A percentile compares a stretch with the other conserved stretches of the same genome.
Evolutionary conservation across 2,797 vertebrate species (phyloP).

Genomic region (Galagoides demidoff): DNA sequence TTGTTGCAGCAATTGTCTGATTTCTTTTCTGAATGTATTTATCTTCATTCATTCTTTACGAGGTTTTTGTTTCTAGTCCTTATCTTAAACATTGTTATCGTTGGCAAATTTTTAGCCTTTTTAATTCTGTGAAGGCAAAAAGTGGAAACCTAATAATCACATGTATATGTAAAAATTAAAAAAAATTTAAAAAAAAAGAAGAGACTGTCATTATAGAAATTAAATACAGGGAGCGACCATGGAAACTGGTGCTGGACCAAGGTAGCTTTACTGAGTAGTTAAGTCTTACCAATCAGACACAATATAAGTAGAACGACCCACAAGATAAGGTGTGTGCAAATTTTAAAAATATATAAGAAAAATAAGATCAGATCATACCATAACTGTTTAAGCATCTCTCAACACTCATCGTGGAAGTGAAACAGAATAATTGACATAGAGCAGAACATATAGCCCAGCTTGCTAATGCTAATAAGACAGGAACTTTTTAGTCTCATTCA

Average conservation of each 20-base stretch:
- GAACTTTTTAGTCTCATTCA: background rate
- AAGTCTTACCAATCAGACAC: background rate
- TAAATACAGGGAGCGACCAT: background rate
- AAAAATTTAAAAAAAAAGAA: too few species aligned
- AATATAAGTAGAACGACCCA: background rate
- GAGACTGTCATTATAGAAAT: background rate
- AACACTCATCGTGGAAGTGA: background rate
- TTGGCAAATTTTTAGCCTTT: too few species aligned
- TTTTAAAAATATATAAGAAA: background rate
- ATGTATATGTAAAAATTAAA: too few species aligned
- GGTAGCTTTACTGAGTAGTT: background rate
- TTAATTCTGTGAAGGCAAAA: too few species aligned
- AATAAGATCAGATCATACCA: background rate
- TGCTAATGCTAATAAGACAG: background rate
- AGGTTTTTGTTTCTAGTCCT: too few species aligned
- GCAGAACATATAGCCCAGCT: background rate
- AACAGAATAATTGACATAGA: background rate
- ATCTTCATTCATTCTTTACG: too few species aligned
- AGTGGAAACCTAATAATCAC: too few species aligned
- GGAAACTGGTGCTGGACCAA: background rate
- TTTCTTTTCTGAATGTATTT: too few species aligned
- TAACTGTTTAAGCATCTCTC: background rate
- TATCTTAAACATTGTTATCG: too few species aligned
- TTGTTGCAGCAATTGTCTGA: too few species aligned
- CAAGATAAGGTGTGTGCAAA: background rate